These are phyloP conservation scores for Meteorus cinctellus DNA, from an alignment of 2,888 invertebrate species.

Conservation along the genomic window DNA sequence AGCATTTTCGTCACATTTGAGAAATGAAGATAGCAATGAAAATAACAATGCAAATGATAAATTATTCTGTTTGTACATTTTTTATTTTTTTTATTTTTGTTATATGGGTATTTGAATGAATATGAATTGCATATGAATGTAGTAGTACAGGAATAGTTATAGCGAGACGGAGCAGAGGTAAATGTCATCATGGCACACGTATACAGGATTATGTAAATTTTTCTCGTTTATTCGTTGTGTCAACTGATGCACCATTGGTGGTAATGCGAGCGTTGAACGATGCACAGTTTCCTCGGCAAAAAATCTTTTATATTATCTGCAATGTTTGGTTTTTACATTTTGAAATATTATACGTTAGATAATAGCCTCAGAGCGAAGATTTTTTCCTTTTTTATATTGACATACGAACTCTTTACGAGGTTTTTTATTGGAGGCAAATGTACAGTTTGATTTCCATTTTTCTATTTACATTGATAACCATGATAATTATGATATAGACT, in stretches of 20 bases:
- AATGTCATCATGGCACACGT: slow-evolving; percentile 51
- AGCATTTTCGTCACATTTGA: slow-evolving; percentile 8
- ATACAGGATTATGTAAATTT: slow-evolving; percentile 56
- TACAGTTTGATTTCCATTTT: no score
- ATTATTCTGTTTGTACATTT: background rate
- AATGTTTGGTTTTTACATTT: background rate
- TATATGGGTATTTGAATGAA: background rate
- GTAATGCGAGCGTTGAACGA: slow-evolving; percentile 35
- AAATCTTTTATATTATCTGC: background rate
- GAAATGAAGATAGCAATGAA: background rate
- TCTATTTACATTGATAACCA: no score
- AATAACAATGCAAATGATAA: background rate
- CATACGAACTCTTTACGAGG: no score
- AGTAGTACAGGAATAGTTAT: background rate
- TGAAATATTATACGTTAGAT: background rate
- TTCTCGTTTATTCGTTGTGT: slow-evolving; percentile 53
- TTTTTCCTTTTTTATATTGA: no score
- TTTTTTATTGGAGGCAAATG: no score
- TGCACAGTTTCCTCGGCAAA: background rate
- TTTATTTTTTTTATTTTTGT: background rate
- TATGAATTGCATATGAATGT: background rate
- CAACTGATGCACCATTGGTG: slow-evolving; percentile 31
- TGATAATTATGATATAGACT: no score
- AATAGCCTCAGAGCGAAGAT: no score
- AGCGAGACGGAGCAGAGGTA: slow-evolving; percentile 36